phyloP scores from a whole-genome alignment of 2,888 invertebrate genomes.

The Scaptodrosophila latifasciaeformis region DNA sequence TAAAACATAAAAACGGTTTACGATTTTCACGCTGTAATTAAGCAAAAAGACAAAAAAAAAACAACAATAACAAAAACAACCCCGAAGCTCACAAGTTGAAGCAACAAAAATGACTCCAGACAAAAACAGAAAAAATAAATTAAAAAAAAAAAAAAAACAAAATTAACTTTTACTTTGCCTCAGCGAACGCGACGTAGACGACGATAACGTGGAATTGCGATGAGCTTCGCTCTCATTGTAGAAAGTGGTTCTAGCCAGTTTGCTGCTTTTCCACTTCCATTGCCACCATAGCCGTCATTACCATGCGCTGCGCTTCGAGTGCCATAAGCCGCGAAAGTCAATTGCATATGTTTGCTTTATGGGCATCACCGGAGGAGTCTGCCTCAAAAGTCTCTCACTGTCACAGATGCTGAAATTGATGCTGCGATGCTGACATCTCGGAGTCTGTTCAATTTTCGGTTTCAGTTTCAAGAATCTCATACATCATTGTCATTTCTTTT shows the following conservation, averaged over 20 bases:
- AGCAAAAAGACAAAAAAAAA: conserved; percentile 29
- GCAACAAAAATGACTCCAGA: conserved; percentile 21
- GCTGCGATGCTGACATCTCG: too few relatives aligned
- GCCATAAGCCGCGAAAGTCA: conserved; percentile 50
- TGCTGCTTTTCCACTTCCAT: conserved; percentile 23
- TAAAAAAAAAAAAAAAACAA: conserved; percentile 13
- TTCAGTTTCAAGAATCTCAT: conserved; percentile 56
- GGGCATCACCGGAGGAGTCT: too few relatives aligned
- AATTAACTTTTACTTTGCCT: conserved; percentile 53
- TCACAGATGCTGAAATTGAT: too few relatives aligned
- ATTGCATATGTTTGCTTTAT: conserved; percentile 38
- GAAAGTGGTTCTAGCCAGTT: conserved; percentile 59
- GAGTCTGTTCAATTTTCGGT: conserved; percentile 11
- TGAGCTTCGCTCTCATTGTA: conserved; percentile 37
- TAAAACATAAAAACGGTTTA: conserved; percentile 37
- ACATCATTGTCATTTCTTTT: conserved; percentile 52
- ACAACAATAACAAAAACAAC: background rate
- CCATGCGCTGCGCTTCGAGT: conserved; percentile 40
- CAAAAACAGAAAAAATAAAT: conserved; percentile 7
- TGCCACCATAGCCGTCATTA: conserved; percentile 18
- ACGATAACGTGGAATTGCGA: conserved; percentile 9
- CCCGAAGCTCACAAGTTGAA: conserved; percentile 39
- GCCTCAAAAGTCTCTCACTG: too few relatives aligned
- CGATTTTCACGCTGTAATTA: conserved; percentile 45
- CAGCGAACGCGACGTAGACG: conserved; percentile 26